Evolutionary conservation across 2,888 invertebrate genomes (phyloP).

Genomic region (Micoletzkya japonica): DNA sequence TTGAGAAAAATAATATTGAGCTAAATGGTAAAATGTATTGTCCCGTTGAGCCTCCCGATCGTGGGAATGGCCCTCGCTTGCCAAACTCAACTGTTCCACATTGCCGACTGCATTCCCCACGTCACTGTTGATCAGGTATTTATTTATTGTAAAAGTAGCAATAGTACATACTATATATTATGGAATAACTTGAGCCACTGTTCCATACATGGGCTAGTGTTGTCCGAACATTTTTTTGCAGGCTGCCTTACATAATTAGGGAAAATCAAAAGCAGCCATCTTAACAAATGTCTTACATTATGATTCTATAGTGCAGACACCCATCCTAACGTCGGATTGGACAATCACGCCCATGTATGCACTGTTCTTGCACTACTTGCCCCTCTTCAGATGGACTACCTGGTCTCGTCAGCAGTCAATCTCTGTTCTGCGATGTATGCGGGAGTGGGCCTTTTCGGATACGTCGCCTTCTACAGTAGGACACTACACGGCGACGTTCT

Average conservation of each 20-base stretch:
- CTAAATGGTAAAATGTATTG: neutral
- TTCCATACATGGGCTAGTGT: too few relatives aligned
- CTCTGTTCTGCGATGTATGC: conserved; percentile 79
- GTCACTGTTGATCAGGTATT: conserved; percentile 71
- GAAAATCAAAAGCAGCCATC: too few relatives aligned
- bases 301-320: too few relatives aligned
- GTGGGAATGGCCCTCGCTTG: conserved; percentile 95
- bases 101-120: conserved; percentile 78
- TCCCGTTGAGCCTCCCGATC: conserved; percentile 75
- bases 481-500: conserved; percentile 81
- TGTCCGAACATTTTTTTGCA: too few relatives aligned
- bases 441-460: conserved; percentile 65
- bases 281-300: too few relatives aligned
- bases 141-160: neutral
- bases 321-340: too few relatives aligned
- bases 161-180: too few relatives aligned
- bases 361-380: too few relatives aligned
- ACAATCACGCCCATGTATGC: too few relatives aligned
- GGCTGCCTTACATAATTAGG: too few relatives aligned
- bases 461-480: conserved; percentile 77
- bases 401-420: conserved; percentile 85
- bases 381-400: conserved; percentile 76
- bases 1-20: neutral
- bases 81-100: conserved; percentile 78
- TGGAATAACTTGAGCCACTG: too few relatives aligned